Evolutionary conservation across 1,140 invertebrate species (phyloP).

Genomic region (Phymorhynchus buccinoides): DNA sequence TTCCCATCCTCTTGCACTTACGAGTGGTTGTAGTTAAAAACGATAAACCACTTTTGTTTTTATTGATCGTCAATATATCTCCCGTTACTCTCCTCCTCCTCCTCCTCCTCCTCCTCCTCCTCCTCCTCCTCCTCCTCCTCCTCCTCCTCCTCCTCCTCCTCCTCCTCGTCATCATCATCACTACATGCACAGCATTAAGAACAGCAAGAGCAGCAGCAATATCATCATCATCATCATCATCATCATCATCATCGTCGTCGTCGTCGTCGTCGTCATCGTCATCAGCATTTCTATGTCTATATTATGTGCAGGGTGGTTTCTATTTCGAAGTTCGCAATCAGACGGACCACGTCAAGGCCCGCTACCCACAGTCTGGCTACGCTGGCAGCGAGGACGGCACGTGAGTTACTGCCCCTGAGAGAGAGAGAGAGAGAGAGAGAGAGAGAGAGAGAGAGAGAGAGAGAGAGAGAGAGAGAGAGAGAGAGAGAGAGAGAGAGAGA

Average conservation of each 20-base stretch:
- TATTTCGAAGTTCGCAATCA: background rate
- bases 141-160: no score
- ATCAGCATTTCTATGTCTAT: no score
- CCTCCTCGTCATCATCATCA: no score
- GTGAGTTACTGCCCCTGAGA: background rate
- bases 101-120: no score
- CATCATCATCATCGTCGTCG: conserved; percentile 12
- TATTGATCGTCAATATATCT: no score
- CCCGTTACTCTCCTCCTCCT: no score
- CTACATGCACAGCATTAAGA: no score
- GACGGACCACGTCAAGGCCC: background rate
- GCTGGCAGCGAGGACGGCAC: background rate
- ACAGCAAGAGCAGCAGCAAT: background rate
- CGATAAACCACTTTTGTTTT: no score
- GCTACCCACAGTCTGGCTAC: background rate
- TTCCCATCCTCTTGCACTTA: no score
- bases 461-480: background rate
- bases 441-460: background rate
- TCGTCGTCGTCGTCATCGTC: background rate
- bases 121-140: no score
- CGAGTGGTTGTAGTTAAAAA: no score
- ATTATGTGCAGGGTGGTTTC: background rate
- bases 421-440: background rate
- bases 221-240: conserved; percentile 17
- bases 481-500: background rate